Base-by-base conservation (phyloP, 2,797 vertebrate species). In the Sylvia borin region DNA sequence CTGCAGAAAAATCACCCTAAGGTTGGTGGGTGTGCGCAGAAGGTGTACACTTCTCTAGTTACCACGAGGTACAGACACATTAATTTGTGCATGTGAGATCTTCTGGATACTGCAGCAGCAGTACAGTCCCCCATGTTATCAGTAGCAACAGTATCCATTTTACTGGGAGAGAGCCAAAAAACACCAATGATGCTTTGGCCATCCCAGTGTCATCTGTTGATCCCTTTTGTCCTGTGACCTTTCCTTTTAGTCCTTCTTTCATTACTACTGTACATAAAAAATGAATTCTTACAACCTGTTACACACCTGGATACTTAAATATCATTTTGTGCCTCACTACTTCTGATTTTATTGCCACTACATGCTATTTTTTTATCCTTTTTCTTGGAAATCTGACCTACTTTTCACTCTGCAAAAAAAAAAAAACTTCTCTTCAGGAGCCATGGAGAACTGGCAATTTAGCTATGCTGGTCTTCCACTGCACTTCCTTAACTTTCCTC, bases 351-450 rank as follows among this genome's bases (percentile, higher is more conserved):
- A 42, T 74, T 77, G 42, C 58, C 34, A 38, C 13, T 88, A 65
- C 24, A 47, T 10, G 32, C 17, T 67, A 32, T 22, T 43, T 81
- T 89, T 88, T 79, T 10, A 73, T 70, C 53, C 14, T 42, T 77
- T 42, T 74, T 85, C 72, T 85, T 93, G 65, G 68, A 95, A 90
- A 88, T 83, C 32, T 85, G 90, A 94, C 81, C 75, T 90, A 75
- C 42, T 93, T 96, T 54, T 32, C 38, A 80, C 27, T 76, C 32
- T 4, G 10, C n/a, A 55, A 48, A 79, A 80, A 68, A 80, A 72
- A 74, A 43, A 20, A 6, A 13, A 21, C 18, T 50, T 82, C 48
- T 76, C 53, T 67, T 85, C 62, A 45, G 51, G 22, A 48, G 43
- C 58, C 73, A 53, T 10, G 65, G 83, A 61, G 70, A 68, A 42